Evolutionary conservation across 2,113 vertebrate genomes (phyloP).

Genomic region (Tautogolabrus adspersus): DNA sequence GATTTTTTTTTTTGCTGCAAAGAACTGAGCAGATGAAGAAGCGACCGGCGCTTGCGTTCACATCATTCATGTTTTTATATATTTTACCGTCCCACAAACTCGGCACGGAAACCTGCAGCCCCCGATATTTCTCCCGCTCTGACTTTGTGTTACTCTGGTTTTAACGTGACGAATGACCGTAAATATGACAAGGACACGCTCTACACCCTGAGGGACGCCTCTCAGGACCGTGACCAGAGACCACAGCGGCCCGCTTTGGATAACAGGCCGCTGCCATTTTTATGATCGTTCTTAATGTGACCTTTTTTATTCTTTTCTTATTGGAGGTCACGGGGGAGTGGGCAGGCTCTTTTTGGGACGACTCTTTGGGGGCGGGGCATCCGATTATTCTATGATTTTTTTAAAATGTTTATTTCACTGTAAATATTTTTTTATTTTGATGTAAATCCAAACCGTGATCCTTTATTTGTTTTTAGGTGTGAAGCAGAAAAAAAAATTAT

Average conservation of each 20-base stretch:
- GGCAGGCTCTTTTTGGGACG: constrained; percentile 36
- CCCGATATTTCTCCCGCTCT: constrained; percentile 34
- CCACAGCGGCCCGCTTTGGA: constrained; percentile 63
- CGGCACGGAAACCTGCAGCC: constrained; percentile 34
- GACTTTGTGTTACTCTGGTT: constrained; percentile 7
- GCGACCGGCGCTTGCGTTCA: constrained; percentile 51
- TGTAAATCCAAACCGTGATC: constrained; percentile 81
- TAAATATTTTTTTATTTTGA: constrained; percentile 83
- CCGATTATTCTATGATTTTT: constrained; percentile 29
- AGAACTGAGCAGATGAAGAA: constrained; percentile 58
- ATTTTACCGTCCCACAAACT: constrained; percentile 47
- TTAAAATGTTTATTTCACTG: constrained; percentile 76
- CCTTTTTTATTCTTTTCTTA: constrained; percentile 69
- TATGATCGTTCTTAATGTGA: constrained; percentile 74
- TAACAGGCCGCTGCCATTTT: constrained; percentile 72
- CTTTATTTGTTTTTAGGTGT: constrained; percentile 78
- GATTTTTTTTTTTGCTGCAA: constrained; percentile 69
- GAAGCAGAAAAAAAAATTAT: constrained; percentile 77
- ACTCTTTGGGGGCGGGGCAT: constrained; percentile 36
- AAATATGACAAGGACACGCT: constrained; percentile 68
- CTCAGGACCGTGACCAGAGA: constrained; percentile 73
- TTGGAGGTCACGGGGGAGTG: constrained; percentile 49
- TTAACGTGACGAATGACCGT: constrained; percentile 49
- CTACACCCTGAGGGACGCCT: constrained; percentile 63
- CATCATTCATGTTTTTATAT: constrained; percentile 51